Evolutionary conservation across 2,113 vertebrate genomes (phyloP), one percentile per base, ranked within the genome.

Genomic region (Pachycephala philippinensis): DNA sequence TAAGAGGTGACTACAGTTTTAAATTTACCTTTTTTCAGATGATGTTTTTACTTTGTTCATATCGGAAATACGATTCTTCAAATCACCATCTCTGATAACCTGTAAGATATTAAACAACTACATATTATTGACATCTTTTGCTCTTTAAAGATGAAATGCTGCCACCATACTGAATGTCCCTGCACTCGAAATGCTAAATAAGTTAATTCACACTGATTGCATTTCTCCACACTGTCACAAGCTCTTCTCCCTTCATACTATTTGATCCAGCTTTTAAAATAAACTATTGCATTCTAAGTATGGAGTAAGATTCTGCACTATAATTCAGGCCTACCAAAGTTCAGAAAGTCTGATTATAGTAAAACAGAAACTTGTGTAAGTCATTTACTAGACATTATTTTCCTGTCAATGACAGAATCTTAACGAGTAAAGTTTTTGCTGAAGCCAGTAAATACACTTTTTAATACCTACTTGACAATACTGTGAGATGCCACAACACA

Each of bases 31-130:
- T 98, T 99, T 99, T 94, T 99, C 99, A 87, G 98, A 89, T 89
- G 98, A 88, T 97, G 98, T 98, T 98, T 99, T 99, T 95, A 98
- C 96, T 98, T 99, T 99, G 98, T 98, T 99, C 99, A 99, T 99
- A 96, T 98, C 88, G 97, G 97, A 93, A 96, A 95, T 26, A 93
- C 82, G 93, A 69, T 96, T 95, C 80, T 85, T 98, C 97, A 98
- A 97, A 97, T 98, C 97, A 98, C 91, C 98, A 99, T 98, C 92
- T 98, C 97, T 98, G 71, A 97, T 85, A 95, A 95, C 94, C 99
- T 97, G 80, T 97, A 97, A 95, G 97, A 96, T n/a, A 87, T 54
- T 30, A 69, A 89, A 68, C 15, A 95, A 84, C 76, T 70, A 88
- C 52, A 81, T 44, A 66, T 86, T 49, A 86, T 15, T 42, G 81